Percentiles rank a stretch among this genome's conserved stretches.
These are phyloP conservation scores for Pedetes capensis DNA, from an alignment of 2,113 vertebrate species.

Conservation along the genomic window DNA sequence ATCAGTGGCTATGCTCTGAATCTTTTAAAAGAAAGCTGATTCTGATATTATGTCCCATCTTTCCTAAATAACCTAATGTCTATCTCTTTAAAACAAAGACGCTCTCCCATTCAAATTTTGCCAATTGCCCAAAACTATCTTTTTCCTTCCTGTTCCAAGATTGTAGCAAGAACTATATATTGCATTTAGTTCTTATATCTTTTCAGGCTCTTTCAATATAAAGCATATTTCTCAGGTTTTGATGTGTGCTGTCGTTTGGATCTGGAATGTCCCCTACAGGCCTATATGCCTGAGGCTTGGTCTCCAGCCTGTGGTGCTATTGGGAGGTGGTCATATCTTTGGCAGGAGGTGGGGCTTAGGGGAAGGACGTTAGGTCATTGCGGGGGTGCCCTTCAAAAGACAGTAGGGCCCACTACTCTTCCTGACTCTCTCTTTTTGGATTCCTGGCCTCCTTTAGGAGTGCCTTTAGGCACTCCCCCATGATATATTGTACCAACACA, in stretches of 20 bases:
- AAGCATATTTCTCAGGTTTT: neutral
- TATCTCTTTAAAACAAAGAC: neutral
- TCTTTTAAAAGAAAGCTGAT: neutral
- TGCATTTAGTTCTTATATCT: neutral
- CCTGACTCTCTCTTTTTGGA: neutral
- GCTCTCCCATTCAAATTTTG: neutral
- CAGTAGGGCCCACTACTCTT: neutral
- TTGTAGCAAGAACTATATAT: neutral
- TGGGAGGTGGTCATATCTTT: neutral
- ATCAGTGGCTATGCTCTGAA: neutral
- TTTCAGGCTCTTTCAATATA: neutral
- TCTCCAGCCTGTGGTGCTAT: no score
- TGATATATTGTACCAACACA: neutral
- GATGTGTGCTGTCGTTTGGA: neutral
- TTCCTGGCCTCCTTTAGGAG: neutral
- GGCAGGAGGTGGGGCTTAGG: neutral
- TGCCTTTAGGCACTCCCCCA: no score
- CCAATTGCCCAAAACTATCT: neutral
- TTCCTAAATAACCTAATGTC: neutral
- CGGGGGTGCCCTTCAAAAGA: neutral
- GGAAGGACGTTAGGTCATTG: neutral
- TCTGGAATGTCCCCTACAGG: neutral
- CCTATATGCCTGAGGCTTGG: neutral
- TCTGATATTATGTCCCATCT: neutral
- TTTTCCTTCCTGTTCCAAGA: neutral